A percentile compares a stretch with the other conserved stretches of the same genome.
These are phyloP conservation scores for Simalia tracyae DNA, from an alignment of 2,797 vertebrate species.

Conservation along the genomic window DNA sequence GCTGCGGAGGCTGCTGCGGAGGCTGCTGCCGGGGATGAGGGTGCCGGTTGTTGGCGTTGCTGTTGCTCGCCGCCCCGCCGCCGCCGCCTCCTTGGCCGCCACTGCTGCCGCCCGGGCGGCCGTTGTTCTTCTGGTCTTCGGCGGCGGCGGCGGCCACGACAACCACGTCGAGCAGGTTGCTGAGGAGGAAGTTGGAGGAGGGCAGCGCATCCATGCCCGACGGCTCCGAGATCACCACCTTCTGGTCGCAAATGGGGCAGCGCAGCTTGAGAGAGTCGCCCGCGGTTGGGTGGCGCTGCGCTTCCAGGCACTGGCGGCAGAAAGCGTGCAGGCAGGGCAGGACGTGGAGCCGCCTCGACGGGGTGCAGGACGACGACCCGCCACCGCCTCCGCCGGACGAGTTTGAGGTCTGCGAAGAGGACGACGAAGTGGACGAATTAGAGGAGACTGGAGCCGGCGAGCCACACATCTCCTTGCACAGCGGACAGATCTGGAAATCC, in stretches of 20 bases:
- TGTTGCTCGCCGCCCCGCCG: constrained; percentile 50
- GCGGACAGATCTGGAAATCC: constrained; percentile 88
- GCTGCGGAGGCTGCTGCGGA: background rate
- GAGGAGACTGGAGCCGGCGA: constrained; percentile 87
- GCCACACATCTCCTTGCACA: constrained; percentile 92
- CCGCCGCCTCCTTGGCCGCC: constrained; percentile 50
- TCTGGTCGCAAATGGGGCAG: constrained; percentile 91
- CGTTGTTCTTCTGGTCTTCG: constrained; percentile 82
- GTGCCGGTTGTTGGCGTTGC: constrained; percentile 66
- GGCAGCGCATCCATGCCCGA: constrained; percentile 89
- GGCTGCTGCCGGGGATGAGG: constrained; percentile 31
- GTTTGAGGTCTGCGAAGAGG: constrained; percentile 86
- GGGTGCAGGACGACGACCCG: constrained; percentile 60
- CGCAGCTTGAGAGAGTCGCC: constrained; percentile 86
- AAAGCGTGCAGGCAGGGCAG: constrained; percentile 91
- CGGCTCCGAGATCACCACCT: constrained; percentile 86
- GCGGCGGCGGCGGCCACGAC: constrained; percentile 81
- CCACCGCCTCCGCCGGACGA: constrained; percentile 75
- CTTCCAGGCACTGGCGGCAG: constrained; percentile 90
- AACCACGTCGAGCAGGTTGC: constrained; percentile 90
- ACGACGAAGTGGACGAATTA: constrained; percentile 87
- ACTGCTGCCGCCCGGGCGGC: constrained; percentile 60
- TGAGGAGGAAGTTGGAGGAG: constrained; percentile 90
- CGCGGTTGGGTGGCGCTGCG: constrained; percentile 77
- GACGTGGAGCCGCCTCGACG: constrained; percentile 84